A percentile compares a stretch with the other conserved stretches of the same genome.
phyloP scores from a whole-genome alignment of 2,888 invertebrate species.

The Lasius platythorax region DNA sequence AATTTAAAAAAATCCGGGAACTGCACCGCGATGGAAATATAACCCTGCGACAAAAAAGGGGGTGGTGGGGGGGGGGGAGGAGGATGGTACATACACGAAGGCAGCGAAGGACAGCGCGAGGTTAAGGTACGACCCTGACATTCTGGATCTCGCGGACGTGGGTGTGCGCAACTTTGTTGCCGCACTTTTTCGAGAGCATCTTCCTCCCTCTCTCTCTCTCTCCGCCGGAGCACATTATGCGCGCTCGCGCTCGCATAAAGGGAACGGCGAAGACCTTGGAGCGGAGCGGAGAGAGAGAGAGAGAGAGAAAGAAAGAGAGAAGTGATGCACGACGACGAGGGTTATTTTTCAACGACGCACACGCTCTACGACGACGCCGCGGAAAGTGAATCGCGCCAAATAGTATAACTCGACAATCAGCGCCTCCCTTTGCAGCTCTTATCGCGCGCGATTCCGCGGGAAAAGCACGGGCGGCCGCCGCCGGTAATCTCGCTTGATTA shows the following conservation, averaged over 20 bases:
- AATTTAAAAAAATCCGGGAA: constrained; percentile 68
- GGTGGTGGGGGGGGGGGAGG: neutral
- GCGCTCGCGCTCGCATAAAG: constrained; percentile 47
- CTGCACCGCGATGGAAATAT: constrained; percentile 51
- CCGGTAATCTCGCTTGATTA: constrained; percentile 40
- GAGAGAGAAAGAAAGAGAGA: neutral
- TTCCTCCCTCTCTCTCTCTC: constrained; percentile 38
- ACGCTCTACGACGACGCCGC: constrained; percentile 25
- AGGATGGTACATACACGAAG: constrained; percentile 23
- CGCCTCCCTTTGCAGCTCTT: neutral
- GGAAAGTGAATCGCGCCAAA: constrained; percentile 47
- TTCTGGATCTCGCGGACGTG: constrained; percentile 62
- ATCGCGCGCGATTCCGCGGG: constrained; percentile 21
- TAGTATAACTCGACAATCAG: constrained; percentile 28
- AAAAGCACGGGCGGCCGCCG: constrained; percentile 4
- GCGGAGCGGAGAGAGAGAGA: neutral
- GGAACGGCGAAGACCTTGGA: constrained; percentile 43
- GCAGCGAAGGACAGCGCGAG: constrained; percentile 72
- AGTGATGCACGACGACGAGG: constrained; percentile 33
- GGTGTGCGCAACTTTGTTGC: constrained; percentile 61
- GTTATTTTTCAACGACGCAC: constrained; percentile 50
- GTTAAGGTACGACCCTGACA: constrained; percentile 77
- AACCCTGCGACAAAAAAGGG: constrained; percentile 40
- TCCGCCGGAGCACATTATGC: constrained; percentile 29
- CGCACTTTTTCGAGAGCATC: constrained; percentile 54